Conservation (phyloP, 2,888 invertebrate genomes). For the Melinaea menophilus region DNA sequence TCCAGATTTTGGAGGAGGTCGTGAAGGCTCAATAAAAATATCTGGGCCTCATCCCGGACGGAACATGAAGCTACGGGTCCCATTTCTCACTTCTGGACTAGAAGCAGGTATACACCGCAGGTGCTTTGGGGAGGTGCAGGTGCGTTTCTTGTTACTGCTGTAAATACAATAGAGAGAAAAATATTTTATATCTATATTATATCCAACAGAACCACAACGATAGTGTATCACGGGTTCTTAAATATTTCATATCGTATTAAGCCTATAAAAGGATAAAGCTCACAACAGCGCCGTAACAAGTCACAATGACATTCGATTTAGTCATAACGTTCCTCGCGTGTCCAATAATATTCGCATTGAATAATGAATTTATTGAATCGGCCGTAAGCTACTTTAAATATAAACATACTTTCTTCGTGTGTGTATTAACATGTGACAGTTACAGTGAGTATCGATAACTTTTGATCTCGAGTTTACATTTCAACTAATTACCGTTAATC, state of each 20-base stretch:
- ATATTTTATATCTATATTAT: too few species aligned
- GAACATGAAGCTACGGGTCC: too few species aligned
- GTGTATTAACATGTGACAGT: slow-evolving; percentile 41
- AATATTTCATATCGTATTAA: background rate
- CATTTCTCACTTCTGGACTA: too few species aligned
- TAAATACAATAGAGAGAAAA: too few species aligned
- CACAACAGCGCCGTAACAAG: background rate
- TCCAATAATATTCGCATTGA: slow-evolving; percentile 28
- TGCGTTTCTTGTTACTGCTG: too few species aligned
- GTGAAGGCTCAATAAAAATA: too few species aligned
- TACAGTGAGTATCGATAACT: slow-evolving; percentile 6
- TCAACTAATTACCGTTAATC: background rate
- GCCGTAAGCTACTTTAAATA: slow-evolving; percentile 43
- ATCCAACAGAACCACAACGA: too few species aligned
- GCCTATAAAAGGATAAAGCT: slow-evolving; percentile 8
- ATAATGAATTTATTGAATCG: slow-evolving; percentile 31
- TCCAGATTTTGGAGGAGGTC: too few species aligned
- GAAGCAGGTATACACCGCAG: too few species aligned
- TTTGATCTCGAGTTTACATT: background rate
- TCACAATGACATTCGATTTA: slow-evolving; percentile 8
- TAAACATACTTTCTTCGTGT: slow-evolving; percentile 34
- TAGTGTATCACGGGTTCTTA: too few species aligned
- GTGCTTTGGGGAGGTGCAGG: too few species aligned
- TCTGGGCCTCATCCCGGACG: too few species aligned
- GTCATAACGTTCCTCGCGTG: slow-evolving; percentile 26